These are phyloP conservation scores for Coluber constrictor DNA, from an alignment of 2,797 vertebrate species.

Conservation along the genomic window DNA sequence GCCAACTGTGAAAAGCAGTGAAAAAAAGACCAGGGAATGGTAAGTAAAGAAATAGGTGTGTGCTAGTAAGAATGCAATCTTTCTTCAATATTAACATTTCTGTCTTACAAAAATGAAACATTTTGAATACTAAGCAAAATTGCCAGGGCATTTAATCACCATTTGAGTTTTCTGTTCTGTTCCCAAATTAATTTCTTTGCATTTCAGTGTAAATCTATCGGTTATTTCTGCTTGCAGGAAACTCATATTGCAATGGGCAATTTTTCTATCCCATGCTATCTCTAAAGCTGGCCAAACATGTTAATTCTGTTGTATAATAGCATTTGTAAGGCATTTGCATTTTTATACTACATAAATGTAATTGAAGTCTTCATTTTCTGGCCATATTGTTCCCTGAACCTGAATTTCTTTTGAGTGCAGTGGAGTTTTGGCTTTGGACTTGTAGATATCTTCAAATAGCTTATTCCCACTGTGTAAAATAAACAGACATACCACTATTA, in stretches of 20 bases:
- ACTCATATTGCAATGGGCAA: slow-evolving; percentile 44
- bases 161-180: slow-evolving; percentile 46
- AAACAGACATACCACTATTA: slow-evolving; percentile 50
- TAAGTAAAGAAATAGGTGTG: slow-evolving; percentile 12
- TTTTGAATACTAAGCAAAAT: slow-evolving; percentile 28
- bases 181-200: slow-evolving; percentile 47
- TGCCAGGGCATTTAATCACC: slow-evolving; percentile 52
- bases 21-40: slow-evolving; percentile 5
- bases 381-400: slow-evolving; percentile 48
- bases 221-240: slow-evolving; percentile 44
- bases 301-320: slow-evolving; percentile 26
- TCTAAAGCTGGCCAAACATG: slow-evolving; percentile 53
- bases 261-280: slow-evolving; percentile 46
- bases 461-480: slow-evolving; percentile 41
- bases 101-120: slow-evolving; percentile 42
- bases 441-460: slow-evolving; percentile 9
- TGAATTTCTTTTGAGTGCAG: slow-evolving; percentile 36
- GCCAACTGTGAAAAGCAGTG: slow-evolving; percentile 37
- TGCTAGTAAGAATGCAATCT: slow-evolving; percentile 23
- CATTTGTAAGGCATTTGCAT: slow-evolving; percentile 22
- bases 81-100: slow-evolving; percentile 17
- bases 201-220: slow-evolving; percentile 55
- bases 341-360: slow-evolving; percentile 41
- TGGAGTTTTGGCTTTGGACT: slow-evolving; percentile 46
- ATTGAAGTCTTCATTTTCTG: slow-evolving; percentile 46